phyloP scores from a whole-genome alignment of 92 coral and sea anemone species.

The Chrysogorgia sp. region DNA sequence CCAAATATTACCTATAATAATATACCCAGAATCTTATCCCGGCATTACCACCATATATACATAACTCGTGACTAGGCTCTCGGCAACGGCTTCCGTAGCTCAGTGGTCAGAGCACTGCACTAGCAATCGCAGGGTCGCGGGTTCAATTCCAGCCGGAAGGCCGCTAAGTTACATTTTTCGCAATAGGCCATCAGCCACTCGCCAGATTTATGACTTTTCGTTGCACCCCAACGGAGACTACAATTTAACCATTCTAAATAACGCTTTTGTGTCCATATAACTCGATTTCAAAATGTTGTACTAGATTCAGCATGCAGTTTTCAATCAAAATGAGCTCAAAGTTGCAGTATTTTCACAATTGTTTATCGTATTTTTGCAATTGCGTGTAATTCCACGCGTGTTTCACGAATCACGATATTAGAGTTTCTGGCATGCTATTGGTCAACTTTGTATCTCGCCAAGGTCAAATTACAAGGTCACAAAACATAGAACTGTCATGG shows the following conservation, averaged over 20 bases:
- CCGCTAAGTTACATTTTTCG: no score
- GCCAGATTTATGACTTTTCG: slow-evolving; percentile 37
- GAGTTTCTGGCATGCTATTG: neutral
- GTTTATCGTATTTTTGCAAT: neutral
- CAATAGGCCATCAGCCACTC: slow-evolving; percentile 40
- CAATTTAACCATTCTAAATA: slow-evolving; percentile 21
- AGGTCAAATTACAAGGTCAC: neutral
- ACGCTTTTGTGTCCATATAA: neutral
- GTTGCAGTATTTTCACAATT: neutral
- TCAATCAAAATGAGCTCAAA: slow-evolving; percentile 6
- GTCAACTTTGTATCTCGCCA: neutral
- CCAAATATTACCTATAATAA: no score
- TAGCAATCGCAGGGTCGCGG: no score
- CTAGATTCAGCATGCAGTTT: slow-evolving; percentile 23
- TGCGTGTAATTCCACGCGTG: neutral
- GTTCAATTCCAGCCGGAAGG: no score
- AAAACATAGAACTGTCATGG: neutral
- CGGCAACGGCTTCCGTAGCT: no score
- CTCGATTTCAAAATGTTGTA: slow-evolving; percentile 10
- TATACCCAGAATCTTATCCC: no score
- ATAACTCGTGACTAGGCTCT: no score
- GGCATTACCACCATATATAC: no score
- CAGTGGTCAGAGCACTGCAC: no score
- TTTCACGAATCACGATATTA: slow-evolving; percentile 5
- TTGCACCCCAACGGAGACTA: slow-evolving; percentile 17